A percentile compares a stretch with the other conserved stretches of the same genome.
phyloP scores from a whole-genome alignment of 1,140 invertebrate genomes.

The Orius insidiosus region DNA sequence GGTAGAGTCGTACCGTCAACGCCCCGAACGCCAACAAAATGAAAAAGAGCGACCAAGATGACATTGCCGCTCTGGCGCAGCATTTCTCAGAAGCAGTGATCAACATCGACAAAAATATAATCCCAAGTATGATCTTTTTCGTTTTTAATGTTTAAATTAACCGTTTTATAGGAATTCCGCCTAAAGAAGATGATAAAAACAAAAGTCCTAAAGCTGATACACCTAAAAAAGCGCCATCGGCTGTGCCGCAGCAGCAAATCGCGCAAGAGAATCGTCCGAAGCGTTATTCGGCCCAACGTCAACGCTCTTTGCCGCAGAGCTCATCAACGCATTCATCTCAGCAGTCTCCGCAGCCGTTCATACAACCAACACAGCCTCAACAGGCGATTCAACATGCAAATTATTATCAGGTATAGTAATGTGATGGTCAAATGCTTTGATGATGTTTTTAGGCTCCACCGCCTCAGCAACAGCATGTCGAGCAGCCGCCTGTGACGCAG shows the following conservation, averaged over 20 bases:
- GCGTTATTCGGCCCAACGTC: conserved; percentile 54
- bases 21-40: no score
- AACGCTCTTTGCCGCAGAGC: conserved; percentile 36
- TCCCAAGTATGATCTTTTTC: no score
- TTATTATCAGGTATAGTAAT: no score
- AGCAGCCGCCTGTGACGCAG: neutral
- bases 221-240: neutral
- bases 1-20: no score
- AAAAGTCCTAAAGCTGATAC: conserved; percentile 9
- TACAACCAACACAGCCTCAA: conserved; percentile 2
- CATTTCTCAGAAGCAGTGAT: conserved; percentile 15
- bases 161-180: neutral
- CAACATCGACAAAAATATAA: conserved; percentile 11
- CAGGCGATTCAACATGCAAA: neutral
- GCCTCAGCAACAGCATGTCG: conserved; percentile 1
- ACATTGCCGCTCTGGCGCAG: conserved; percentile 12
- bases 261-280: conserved; percentile 38
- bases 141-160: neutral
- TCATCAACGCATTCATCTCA: no score
- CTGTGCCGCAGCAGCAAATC: conserved; percentile 21
- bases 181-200: conserved; percentile 4
- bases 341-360: neutral
- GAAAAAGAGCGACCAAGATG: conserved; percentile 5
- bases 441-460: no score
- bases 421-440: no score